phyloP scores from a whole-genome alignment of 2,797 vertebrate genomes.

The Leptoclinus maculatus region DNA sequence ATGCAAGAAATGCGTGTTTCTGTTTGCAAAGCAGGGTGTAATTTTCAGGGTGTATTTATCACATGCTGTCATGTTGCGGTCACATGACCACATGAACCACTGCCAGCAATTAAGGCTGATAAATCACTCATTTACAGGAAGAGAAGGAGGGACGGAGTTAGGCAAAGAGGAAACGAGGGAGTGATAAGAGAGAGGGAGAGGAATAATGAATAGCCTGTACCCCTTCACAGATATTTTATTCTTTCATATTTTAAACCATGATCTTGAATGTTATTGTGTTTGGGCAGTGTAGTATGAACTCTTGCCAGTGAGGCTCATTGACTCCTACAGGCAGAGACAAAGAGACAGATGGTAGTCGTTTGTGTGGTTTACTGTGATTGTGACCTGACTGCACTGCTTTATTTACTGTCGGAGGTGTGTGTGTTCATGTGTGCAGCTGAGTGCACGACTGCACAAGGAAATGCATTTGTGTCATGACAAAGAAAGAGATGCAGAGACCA shows the following conservation, averaged over 20 bases:
- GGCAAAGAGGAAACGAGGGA: slow-evolving; percentile 55
- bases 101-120: slow-evolving; percentile 82
- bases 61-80: slow-evolving; percentile 77
- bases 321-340: slow-evolving; percentile 67
- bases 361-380: slow-evolving; percentile 75
- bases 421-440: slow-evolving; percentile 43
- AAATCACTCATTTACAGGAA: slow-evolving; percentile 82
- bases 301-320: slow-evolving; percentile 69
- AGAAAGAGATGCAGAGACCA: slow-evolving; percentile 45
- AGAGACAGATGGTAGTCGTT: slow-evolving; percentile 75
- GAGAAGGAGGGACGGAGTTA: slow-evolving; percentile 63
- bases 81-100: slow-evolving; percentile 78
- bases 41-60: slow-evolving; percentile 79
- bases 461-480: slow-evolving; percentile 53
- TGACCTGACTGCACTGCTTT: slow-evolving; percentile 73
- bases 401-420: slow-evolving; percentile 65
- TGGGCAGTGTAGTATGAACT: slow-evolving; percentile 67
- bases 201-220: slow-evolving; percentile 58
- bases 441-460: slow-evolving; percentile 45
- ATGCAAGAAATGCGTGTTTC: slow-evolving; percentile 36
- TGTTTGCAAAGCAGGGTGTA: slow-evolving; percentile 73
- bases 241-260: slow-evolving; percentile 27
- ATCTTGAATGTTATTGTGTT: slow-evolving; percentile 65
- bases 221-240: slow-evolving; percentile 59
- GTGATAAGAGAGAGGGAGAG: slow-evolving; percentile 56